phyloP scores from a whole-genome alignment of 2,888 invertebrate genomes.

The Leptopterna dolabrata region DNA sequence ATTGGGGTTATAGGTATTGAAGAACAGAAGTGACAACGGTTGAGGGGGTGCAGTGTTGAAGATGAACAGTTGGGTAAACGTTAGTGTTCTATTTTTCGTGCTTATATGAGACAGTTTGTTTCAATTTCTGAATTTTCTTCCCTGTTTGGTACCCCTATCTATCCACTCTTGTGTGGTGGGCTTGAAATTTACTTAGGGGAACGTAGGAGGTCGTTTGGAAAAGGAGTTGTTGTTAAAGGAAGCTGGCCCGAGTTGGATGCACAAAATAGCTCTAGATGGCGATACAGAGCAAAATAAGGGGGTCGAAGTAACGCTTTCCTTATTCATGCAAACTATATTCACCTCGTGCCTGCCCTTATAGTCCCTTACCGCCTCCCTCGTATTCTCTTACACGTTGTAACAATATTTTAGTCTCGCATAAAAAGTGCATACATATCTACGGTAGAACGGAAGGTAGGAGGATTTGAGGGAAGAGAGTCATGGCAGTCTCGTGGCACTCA shows the following conservation, averaged over 20 bases:
- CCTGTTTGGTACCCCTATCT: too few species aligned
- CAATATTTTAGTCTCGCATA: slow-evolving; percentile 53
- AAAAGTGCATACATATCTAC: slow-evolving; percentile 34
- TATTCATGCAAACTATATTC: slow-evolving; percentile 56
- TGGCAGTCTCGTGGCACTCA: slow-evolving; percentile 47
- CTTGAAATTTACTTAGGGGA: background rate
- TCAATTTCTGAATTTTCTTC: too few species aligned
- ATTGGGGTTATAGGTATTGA: too few species aligned
- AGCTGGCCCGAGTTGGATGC: slow-evolving; percentile 18
- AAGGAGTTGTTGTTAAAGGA: slow-evolving; percentile 16
- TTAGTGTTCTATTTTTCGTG: too few species aligned
- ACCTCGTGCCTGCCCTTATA: slow-evolving; percentile 51
- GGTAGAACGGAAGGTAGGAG: slow-evolving; percentile 37
- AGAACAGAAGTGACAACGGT: too few species aligned
- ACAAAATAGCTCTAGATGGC: background rate
- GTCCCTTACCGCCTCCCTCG: slow-evolving; percentile 20
- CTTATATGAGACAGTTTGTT: too few species aligned
- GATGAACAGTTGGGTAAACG: too few species aligned
- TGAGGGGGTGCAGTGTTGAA: too few species aligned
- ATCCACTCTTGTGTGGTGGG: background rate
- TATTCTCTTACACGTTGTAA: slow-evolving; percentile 56
- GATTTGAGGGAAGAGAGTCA: slow-evolving; percentile 43
- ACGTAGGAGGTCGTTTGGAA: background rate
- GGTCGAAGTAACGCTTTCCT: slow-evolving; percentile 40
- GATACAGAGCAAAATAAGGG: background rate